Evolutionary conservation across 2,797 vertebrate genomes (phyloP).

Genomic region (Falco peregrinus): DNA sequence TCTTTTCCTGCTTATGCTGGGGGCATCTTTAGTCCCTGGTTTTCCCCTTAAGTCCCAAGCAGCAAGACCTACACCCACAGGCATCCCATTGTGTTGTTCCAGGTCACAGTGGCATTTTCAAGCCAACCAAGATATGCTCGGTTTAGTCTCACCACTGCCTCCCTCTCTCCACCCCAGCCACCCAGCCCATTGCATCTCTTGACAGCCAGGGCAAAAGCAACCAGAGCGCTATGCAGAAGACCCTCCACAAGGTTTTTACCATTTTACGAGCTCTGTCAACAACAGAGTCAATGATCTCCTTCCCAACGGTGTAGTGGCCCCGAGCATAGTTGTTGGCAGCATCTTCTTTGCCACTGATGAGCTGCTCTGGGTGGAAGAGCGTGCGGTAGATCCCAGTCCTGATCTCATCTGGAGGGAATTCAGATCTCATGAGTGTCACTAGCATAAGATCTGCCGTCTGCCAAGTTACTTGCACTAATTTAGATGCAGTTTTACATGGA

Average conservation of each 20-base stretch:
- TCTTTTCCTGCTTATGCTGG: background rate
- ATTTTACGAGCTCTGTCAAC: too few relatives aligned
- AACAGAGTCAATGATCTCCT: too few relatives aligned
- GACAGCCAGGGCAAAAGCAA: too few relatives aligned
- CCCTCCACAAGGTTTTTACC: too few relatives aligned
- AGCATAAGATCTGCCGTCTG: background rate
- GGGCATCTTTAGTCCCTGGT: background rate
- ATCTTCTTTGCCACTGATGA: conserved; percentile 76
- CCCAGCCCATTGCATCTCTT: too few relatives aligned
- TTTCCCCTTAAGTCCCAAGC: background rate
- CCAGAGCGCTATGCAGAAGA: too few relatives aligned
- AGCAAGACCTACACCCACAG: background rate
- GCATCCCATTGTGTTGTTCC: background rate
- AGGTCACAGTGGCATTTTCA: background rate
- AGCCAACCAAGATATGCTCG: background rate
- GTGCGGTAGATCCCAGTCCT: conserved; percentile 60
- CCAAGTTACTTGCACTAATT: background rate
- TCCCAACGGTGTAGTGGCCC: too few relatives aligned
- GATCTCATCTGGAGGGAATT: background rate
- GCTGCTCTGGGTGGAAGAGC: conserved; percentile 85
- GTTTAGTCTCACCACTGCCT: too few relatives aligned
- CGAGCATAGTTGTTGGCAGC: too few relatives aligned
- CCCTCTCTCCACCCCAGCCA: too few relatives aligned
- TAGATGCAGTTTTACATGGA: background rate
- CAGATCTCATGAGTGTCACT: background rate